Base-by-base conservation (phyloP, 2,888 invertebrate species). In the Gibbula magus region DNA sequence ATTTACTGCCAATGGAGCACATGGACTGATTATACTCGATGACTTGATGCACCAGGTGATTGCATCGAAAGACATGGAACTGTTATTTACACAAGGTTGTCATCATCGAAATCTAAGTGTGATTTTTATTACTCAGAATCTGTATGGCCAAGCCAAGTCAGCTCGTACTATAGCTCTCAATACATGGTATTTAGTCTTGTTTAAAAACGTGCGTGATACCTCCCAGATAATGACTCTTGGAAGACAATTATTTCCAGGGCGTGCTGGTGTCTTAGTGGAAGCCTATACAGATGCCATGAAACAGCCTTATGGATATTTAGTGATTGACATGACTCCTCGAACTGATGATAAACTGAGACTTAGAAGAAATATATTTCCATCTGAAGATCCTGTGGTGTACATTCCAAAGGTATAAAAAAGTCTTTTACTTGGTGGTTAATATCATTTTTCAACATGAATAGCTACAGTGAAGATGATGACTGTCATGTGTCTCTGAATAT, bases 121-220 rank as follows among this genome's bases (percentile, higher is more conserved):
- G 2, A 32, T 83, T 25, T 80, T 78, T 73, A 83, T 83, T 22
- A 78, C 70, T 5, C 81, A 83, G 51, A 80, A 83, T 35, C 20
- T 80, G 20, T 83, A 80, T 61, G 78, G 74, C 2, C 78, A 82
- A 70, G 81, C 75, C 4, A 83, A 83, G 32, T 29, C 66, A 22
- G 79, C 79, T 45, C 70, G 81, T 16, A 83, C 81, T 10, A 83
- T 83, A 1, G 77, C 78, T 10, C 75, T 79, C 1, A 81, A 81
- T 22, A 66, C 77, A 16, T 76, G 79, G 75, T 79, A 81, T 73
- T 70, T 79, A 51, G 77, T 81, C 0, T 51, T 81, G 7, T 77
- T 81, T 29, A 81, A 81, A 51, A 83, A 77, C 20, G 53, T 79
- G 16, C 7, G 83, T 75, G 81, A 76, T 20, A 35, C 73, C 0